These are phyloP conservation scores for Sardinella longiceps DNA, from an alignment of 2,797 vertebrate species.

Conservation along the genomic window DNA sequence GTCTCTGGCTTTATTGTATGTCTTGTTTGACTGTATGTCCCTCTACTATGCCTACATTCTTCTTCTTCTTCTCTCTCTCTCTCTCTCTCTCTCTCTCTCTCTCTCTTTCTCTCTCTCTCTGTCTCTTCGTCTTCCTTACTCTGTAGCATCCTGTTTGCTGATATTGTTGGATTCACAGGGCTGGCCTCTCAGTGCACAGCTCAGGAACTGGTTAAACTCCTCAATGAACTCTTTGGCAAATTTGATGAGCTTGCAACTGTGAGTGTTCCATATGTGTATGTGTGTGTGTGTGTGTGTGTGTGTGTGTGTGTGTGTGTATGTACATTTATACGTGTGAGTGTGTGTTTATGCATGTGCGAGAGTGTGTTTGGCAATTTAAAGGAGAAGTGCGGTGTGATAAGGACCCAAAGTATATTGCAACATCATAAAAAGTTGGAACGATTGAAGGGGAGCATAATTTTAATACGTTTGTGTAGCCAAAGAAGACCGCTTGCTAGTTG, in stretches of 20 bases:
- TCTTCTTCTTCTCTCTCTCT: neutral
- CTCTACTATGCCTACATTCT: neutral
- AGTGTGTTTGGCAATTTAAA: neutral
- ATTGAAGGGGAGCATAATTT: no score
- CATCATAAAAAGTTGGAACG: no score
- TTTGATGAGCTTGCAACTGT: constrained; percentile 95
- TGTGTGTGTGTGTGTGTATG: constrained; percentile 24
- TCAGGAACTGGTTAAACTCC: constrained; percentile 95
- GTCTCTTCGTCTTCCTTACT: constrained; percentile 37
- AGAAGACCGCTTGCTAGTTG: no score
- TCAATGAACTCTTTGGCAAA: constrained; percentile 97
- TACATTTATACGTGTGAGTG: neutral
- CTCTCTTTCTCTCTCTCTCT: neutral
- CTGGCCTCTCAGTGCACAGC: constrained; percentile 97
- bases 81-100: constrained; percentile 16
- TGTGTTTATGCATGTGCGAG: no score
- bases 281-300: constrained; percentile 19
- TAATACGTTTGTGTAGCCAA: no score
- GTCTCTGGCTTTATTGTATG: neutral
- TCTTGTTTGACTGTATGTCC: constrained; percentile 35
- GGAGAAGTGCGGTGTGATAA: no score
- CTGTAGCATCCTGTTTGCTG: constrained; percentile 95
- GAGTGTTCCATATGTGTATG: constrained; percentile 64
- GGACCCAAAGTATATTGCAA: no score
- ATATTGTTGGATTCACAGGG: constrained; percentile 97